Evolutionary conservation across 1,140 invertebrate genomes (phyloP), one percentile per base, ranked within the genome.

Genomic region (Sycophaga agraensis): DNA sequence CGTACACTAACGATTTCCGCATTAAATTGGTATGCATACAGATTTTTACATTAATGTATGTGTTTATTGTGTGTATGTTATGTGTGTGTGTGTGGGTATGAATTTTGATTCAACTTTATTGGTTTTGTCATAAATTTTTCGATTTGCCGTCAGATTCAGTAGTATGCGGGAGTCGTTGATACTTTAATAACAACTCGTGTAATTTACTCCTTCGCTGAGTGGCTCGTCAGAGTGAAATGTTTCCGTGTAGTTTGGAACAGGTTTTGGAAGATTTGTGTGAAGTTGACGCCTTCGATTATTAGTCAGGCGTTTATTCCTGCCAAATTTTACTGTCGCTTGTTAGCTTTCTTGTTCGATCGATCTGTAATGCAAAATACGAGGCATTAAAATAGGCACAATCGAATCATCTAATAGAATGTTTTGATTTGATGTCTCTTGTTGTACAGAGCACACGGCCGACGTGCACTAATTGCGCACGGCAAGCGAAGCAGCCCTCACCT

Each of bases 261-360:
- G n/a, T n/a, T 59, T 49, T 59, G 31, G 39, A 51, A 46, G 26
- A 40, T 48, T 55, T 48, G n/a, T 22, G 17, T 31, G 40, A 26
- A 26, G 28, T 53, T 49, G 16, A 58, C 50, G 40, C 46, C 56
- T 54, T 40, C 39, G 59, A 61, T 46, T 61, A n/a, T 55, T 55
- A 12, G 34, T 34, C 39, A 39, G 50, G 42, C 43, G 59, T 2
- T 28, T 43, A 8, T 14, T 43, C 28, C 21, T 4, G 2, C 40
- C 42, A 19, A n/a, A 21, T 34, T 17, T 70, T 71, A 68, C 67
- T 69, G 66, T 62, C 70, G 66, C 40, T 66, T 67, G 45, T 45
- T 49, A 26, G 31, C 1, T 28, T 77, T 77, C 63, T 76, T 77
- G 68, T 73, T 74, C 51, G 69, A 68, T 61, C 74, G 71, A 45